These are phyloP conservation scores for Balearica regulorum DNA, from an alignment of 2,797 vertebrate genomes.

Conservation along the genomic window DNA sequence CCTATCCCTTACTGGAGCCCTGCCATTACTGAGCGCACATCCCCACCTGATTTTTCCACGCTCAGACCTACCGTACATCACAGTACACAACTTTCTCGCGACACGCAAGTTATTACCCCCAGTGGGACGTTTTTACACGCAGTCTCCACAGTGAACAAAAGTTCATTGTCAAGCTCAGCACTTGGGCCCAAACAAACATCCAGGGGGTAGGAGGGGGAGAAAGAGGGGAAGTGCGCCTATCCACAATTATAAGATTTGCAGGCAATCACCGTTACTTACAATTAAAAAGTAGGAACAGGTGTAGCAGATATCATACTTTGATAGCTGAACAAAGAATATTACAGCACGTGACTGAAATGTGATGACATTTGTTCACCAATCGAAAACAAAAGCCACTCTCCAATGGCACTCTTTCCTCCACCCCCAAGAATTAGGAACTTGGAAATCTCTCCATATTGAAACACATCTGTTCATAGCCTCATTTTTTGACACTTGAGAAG, in stretches of 20 bases:
- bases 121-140: constrained; percentile 34
- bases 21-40: fast-evolving
- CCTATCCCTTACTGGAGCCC: not conserved
- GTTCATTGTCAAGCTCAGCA: constrained; percentile 71
- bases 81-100: not conserved
- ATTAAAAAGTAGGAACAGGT: constrained; percentile 69
- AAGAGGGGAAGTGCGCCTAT: not conserved
- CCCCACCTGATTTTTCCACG: not conserved
- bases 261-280: constrained; percentile 47
- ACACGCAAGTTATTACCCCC: constrained; percentile 16
- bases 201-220: not conserved
- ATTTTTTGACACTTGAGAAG: constrained; percentile 69
- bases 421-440: constrained; percentile 76
- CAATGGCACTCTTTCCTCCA: constrained; percentile 62
- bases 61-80: not conserved
- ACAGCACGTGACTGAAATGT: constrained; percentile 73
- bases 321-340: constrained; percentile 78
- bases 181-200: constrained; percentile 62
- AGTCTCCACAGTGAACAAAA: constrained; percentile 57
- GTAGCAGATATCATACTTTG: constrained; percentile 68
- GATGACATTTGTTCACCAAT: constrained; percentile 77
- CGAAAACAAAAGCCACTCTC: constrained; percentile 75
- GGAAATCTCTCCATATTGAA: constrained; percentile 70
- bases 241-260: constrained; percentile 1
- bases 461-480: constrained; percentile 68